Percentiles rank a stretch among this genome's conserved stretches.
These are phyloP conservation scores for Coecobrya sp. DNA, from an alignment of 2,888 invertebrate species.

Conservation along the genomic window DNA sequence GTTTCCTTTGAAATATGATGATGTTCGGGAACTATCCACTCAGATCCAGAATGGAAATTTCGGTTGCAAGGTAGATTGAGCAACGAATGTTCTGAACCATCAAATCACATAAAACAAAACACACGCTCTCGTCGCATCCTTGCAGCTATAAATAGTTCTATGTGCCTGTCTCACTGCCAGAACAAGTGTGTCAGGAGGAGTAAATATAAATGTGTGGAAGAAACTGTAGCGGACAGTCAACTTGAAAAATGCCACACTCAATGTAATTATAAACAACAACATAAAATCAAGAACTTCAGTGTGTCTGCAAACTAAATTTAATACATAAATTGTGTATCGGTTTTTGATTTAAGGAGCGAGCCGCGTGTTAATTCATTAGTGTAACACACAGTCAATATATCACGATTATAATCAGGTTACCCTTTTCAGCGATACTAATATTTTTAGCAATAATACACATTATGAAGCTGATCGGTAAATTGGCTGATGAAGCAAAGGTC, in stretches of 20 bases:
- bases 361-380: not conserved
- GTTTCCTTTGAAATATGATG: constrained; percentile 8
- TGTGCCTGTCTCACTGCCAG: constrained; percentile 51
- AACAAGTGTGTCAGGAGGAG: constrained; percentile 61
- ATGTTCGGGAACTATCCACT: constrained; percentile 1
- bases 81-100: constrained; percentile 9
- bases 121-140: constrained; percentile 9
- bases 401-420: not conserved
- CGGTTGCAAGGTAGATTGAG: not conserved
- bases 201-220: not conserved
- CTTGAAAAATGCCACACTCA: not conserved
- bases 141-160: constrained; percentile 72
- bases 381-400: not conserved
- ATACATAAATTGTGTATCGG: not conserved
- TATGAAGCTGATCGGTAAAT: constrained; percentile 60
- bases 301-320: not conserved
- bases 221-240: constrained; percentile 12
- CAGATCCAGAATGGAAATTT: not conserved
- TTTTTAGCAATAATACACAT: not conserved
- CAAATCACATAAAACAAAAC: not conserved
- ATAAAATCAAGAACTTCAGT: not conserved
- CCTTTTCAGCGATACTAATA: not conserved
- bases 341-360: not conserved
- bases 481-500: constrained; percentile 61
- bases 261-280: not conserved